Evolutionary conservation across 2,888 invertebrate genomes (phyloP).

Genomic region (Habrosyne pyritoides): DNA sequence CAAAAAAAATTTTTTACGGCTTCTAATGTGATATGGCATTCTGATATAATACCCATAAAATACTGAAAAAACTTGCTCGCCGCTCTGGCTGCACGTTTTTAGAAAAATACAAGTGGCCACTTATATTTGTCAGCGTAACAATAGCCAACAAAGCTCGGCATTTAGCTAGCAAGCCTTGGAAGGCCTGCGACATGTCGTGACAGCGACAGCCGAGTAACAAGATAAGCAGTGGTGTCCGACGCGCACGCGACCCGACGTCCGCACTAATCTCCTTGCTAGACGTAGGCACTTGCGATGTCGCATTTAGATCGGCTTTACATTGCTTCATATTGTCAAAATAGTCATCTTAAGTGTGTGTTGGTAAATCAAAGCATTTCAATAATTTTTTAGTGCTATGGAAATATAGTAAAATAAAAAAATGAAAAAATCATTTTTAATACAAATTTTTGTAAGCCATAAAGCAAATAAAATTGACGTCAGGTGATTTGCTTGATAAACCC

Average conservation of each 20-base stretch:
- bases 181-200: slow-evolving; percentile 50
- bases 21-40: not conserved
- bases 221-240: slow-evolving; percentile 59
- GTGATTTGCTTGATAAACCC: too few species aligned
- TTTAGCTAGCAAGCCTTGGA: slow-evolving; percentile 45
- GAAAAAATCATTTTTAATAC: too few species aligned
- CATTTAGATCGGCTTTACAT: slow-evolving; percentile 35
- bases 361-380: too few species aligned
- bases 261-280: slow-evolving; percentile 45
- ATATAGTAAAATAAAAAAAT: too few species aligned
- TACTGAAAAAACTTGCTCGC: not conserved
- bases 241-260: slow-evolving; percentile 40
- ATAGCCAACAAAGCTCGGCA: slow-evolving; percentile 50
- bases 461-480: too few species aligned
- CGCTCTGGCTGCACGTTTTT: not conserved
- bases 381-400: too few species aligned
- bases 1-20: too few species aligned
- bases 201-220: slow-evolving; percentile 64
- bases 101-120: not conserved
- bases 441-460: too few species aligned
- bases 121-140: slow-evolving; percentile 21
- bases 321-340: slow-evolving; percentile 45
- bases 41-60: not conserved
- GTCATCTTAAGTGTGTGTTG: slow-evolving; percentile 23
- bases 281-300: slow-evolving; percentile 29